phyloP scores from a whole-genome alignment of 2,888 invertebrate genomes.

The Diarsia rubi region DNA sequence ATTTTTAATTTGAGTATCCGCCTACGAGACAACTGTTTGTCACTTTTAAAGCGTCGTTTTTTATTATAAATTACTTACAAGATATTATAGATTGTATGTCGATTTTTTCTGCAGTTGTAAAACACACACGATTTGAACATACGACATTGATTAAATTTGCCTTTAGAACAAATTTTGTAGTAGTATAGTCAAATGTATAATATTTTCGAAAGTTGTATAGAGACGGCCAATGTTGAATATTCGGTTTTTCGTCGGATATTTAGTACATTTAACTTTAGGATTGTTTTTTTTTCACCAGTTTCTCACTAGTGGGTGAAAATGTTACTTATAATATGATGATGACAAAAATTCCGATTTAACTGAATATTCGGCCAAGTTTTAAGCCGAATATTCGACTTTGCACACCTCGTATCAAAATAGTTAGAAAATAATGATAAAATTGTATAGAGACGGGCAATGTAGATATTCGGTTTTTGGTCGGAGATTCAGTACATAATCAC shows the following conservation, averaged over 20 bases:
- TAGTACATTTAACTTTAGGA: too few species aligned
- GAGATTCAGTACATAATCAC: conserved; percentile 2
- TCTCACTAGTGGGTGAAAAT: neutral
- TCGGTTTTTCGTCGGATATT: neutral
- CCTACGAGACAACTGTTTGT: neutral
- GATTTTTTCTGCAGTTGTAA: neutral
- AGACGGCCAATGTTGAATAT: conserved; percentile 11
- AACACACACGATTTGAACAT: neutral
- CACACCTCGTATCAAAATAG: conserved; percentile 2
- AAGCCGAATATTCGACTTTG: conserved; percentile 15
- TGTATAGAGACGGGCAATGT: conserved; percentile 10
- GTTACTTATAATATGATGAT: neutral
- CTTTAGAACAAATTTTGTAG: conserved; percentile 13
- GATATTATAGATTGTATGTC: neutral
- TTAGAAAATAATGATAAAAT: conserved; percentile 1
- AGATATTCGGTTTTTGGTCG: conserved; percentile 1
- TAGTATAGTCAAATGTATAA: conserved; percentile 34
- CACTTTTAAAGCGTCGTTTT: neutral
- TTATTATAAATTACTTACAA: too few species aligned
- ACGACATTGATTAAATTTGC: neutral
- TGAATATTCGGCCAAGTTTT: conserved; percentile 13
- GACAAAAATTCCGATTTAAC: neutral
- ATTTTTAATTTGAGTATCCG: neutral
- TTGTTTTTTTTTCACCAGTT: neutral
- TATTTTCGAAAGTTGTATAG: conserved; percentile 9